Percentiles rank a stretch among this genome's conserved stretches.
These are phyloP conservation scores for Myiopsitta monachus DNA, from an alignment of 2,113 vertebrate species.

Conservation along the genomic window DNA sequence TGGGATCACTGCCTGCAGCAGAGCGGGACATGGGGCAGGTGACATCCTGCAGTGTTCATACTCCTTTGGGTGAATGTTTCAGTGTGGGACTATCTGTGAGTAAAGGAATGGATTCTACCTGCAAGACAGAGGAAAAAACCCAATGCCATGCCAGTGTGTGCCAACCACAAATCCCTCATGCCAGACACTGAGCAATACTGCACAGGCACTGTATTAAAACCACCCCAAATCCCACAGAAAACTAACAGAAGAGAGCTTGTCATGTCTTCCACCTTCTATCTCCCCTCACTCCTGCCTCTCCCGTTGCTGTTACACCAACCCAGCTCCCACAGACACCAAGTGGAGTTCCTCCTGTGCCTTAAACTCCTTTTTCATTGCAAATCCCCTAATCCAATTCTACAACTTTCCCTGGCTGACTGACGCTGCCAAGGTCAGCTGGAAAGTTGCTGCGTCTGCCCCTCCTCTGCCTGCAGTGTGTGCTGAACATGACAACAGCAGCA, in stretches of 20 bases:
- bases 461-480: constrained; percentile 26
- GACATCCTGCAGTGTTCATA: neutral
- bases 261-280: neutral
- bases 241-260: neutral
- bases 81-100: neutral
- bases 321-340: neutral
- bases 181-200: neutral
- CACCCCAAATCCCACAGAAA: neutral
- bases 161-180: neutral
- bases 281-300: neutral
- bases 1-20: neutral
- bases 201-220: neutral
- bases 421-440: constrained; percentile 58
- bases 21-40: neutral
- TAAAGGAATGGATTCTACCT: neutral
- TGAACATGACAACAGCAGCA: constrained; percentile 42
- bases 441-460: constrained; percentile 58
- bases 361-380: constrained; percentile 49
- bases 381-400: constrained; percentile 60
- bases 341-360: neutral
- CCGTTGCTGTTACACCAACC: neutral
- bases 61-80: neutral
- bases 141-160: neutral
- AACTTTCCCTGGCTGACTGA: constrained; percentile 57
- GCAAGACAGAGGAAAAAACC: neutral